Evolutionary conservation across 1,140 invertebrate genomes (phyloP), one percentile per base, ranked within the genome.

Genomic region (Delia radicum): DNA sequence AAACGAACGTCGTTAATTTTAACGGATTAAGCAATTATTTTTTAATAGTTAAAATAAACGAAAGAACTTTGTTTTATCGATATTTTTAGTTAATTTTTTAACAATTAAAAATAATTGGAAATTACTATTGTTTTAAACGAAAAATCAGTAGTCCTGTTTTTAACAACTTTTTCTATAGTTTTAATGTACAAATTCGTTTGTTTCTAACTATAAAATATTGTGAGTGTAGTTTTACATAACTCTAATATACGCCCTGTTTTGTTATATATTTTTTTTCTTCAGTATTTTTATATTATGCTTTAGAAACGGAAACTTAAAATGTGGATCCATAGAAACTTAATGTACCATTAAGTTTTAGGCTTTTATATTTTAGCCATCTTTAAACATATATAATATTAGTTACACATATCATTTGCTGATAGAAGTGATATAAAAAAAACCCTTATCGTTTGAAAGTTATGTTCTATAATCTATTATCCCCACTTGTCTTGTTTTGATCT

Each of bases 301-400:
- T 21, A 69, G 65, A 55, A 55, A 55, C 48, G 48, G 48, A 55
- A 55, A 55, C 48, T 55, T 55, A 18, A 55, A 55, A 55, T 55
- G 29, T 10, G 21, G 3, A 29, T 31, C n/a, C 29, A 37, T 69
- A 69, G 37, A 67, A 69, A 69, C 31, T 69, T 69, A 69, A 69
- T 27, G 65, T 37, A 24, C 12, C 65, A 69, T 69, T 69, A 33
- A 33, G 29, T 21, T 69, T 69, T 33, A 21, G 29, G 27, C 27
- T 67, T 67, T 67, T 29, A 29, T n/a, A 18, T 1, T 4, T 29
- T 42, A 15, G 37, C 12, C 37, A 15, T 42, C 12, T 15, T 8
- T 15, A 7, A 67, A 67, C 15, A 67, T 3, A 55, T 3, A 55
- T 21, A 21, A 7, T 15, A 10, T 4, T 48, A 48, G 31, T 15